A percentile compares a stretch with the other conserved stretches of the same genome.
These are phyloP conservation scores for Monoplex corrugatus DNA, from an alignment of 2,888 invertebrate species.

Conservation along the genomic window DNA sequence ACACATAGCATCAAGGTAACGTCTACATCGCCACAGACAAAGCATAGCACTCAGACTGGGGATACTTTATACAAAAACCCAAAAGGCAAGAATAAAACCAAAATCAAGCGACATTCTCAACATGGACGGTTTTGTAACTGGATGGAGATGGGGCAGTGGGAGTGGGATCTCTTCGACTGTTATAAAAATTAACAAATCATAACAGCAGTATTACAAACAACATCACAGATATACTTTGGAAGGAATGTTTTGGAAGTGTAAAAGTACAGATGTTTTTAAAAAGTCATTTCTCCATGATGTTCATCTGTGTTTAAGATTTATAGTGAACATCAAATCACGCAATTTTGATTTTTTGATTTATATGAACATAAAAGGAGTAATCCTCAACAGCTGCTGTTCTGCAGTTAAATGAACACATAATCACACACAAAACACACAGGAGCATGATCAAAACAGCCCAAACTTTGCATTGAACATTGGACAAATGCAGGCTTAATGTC, in stretches of 20 bases:
- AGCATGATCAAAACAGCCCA: too few relatives aligned
- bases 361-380: too few relatives aligned
- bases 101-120: neutral
- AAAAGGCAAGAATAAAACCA: neutral
- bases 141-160: neutral
- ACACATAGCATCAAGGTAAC: neutral
- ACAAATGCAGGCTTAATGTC: neutral
- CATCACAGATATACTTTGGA: constrained; percentile 24
- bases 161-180: neutral
- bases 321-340: neutral
- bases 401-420: neutral
- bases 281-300: neutral
- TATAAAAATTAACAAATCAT: neutral
- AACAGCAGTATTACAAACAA: neutral
- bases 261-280: neutral
- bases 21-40: constrained; percentile 23
- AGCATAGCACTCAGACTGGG: neutral
- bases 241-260: constrained; percentile 26
- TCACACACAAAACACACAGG: neutral
- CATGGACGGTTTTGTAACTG: neutral
- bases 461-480: too few relatives aligned
- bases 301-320: neutral
- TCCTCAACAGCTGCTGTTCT: neutral
- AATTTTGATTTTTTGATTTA: neutral
- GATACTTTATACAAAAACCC: neutral